Percentiles rank a stretch among this genome's conserved stretches.
phyloP scores from a whole-genome alignment of 2,888 invertebrate species.

The Villa cingulata region DNA sequence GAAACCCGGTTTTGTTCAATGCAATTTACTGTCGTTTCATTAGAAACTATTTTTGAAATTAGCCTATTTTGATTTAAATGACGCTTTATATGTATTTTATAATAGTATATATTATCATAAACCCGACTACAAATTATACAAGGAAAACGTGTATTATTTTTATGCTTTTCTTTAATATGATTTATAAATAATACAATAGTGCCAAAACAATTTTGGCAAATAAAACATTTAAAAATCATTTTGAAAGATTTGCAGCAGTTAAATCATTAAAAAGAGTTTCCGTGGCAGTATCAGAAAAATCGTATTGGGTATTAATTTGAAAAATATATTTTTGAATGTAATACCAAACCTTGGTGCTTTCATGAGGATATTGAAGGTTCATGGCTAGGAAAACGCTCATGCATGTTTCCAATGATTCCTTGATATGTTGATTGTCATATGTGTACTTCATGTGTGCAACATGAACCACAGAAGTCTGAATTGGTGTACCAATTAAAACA shows the following conservation, averaged over 20 bases:
- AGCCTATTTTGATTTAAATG: too few species aligned
- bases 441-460: too few species aligned
- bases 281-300: neutral
- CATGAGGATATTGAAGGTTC: neutral
- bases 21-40: too few species aligned
- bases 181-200: neutral
- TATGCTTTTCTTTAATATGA: neutral
- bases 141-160: neutral
- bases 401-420: too few species aligned
- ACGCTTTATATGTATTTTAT: too few species aligned
- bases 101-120: neutral
- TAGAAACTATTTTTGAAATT: too few species aligned
- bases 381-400: neutral
- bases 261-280: too few species aligned
- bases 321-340: neutral
- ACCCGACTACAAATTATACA: neutral
- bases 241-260: neutral
- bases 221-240: neutral
- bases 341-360: neutral
- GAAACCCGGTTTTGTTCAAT: too few species aligned
- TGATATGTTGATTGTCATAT: too few species aligned
- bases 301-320: neutral
- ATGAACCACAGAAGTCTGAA: too few species aligned
- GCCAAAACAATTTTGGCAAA: neutral
- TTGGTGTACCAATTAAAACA: neutral